Conservation (phyloP, 2,888 invertebrate species). For the Lysandra coridon region DNA sequence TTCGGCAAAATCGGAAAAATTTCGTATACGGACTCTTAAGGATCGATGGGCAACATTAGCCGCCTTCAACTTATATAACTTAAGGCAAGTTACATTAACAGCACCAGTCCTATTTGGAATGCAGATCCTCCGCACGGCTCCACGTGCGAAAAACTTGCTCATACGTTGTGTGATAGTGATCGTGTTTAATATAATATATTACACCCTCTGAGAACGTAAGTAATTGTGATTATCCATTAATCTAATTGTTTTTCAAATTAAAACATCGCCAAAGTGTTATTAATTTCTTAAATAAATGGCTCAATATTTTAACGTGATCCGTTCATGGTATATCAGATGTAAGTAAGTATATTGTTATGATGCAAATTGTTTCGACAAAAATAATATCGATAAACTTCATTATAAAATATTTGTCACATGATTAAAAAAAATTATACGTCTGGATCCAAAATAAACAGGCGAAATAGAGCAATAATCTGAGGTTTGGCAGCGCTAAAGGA, state of each 20-base stretch:
- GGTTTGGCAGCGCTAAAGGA: no score
- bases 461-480: no score
- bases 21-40: not conserved
- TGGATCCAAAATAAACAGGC: no score
- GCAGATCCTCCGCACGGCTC: slow-evolving; percentile 24
- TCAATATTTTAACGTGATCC: not conserved
- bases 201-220: not conserved
- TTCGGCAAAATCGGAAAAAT: no score
- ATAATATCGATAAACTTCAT: not conserved
- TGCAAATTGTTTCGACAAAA: not conserved
- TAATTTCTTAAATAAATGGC: not conserved
- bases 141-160: not conserved
- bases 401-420: no score
- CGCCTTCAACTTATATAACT: slow-evolving; percentile 28
- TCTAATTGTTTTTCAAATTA: not conserved
- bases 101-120: slow-evolving; percentile 25
- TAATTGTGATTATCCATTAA: not conserved
- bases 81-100: not conserved
- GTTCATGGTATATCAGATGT: not conserved
- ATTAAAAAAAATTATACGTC: no score
- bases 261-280: not conserved
- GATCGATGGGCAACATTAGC: slow-evolving; percentile 19
- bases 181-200: not conserved
- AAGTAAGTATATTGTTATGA: no score
- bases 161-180: not conserved